Percentiles rank a stretch among this genome's conserved stretches.
Evolutionary conservation across 2,797 vertebrate genomes (phyloP).

Genomic region (Onychomys leucogaster): DNA sequence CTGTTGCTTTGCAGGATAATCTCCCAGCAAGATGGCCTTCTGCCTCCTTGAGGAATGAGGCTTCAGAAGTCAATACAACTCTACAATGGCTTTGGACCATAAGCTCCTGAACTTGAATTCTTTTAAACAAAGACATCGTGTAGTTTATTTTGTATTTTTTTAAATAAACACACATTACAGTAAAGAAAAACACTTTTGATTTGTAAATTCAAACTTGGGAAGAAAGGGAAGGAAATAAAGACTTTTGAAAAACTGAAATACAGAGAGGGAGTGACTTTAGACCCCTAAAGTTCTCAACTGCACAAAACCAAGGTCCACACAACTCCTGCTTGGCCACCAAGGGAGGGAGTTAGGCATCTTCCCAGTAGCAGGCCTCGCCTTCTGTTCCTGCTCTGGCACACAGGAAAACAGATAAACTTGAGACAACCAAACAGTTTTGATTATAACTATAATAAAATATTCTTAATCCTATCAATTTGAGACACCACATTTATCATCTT

Average conservation of each 20-base stretch:
- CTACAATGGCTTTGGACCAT: no score
- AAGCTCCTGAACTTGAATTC: no score
- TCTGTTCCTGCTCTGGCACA: constrained; percentile 36
- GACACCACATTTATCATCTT: constrained; percentile 87
- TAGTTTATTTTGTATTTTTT: constrained; percentile 87
- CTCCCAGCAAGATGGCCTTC: no score
- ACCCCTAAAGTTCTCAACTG: constrained; percentile 80
- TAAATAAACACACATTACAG: constrained; percentile 93
- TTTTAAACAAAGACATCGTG: constrained; percentile 82
- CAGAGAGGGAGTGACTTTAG: constrained; percentile 84
- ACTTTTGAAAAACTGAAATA: constrained; percentile 86
- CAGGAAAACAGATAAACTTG: constrained; percentile 65
- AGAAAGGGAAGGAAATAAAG: constrained; percentile 52
- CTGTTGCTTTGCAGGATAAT: no score
- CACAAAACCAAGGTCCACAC: constrained; percentile 79
- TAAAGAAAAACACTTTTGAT: constrained; percentile 91
- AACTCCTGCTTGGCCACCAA: constrained; percentile 69
- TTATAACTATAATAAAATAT: constrained; percentile 91
- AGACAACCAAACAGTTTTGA: constrained; percentile 83
- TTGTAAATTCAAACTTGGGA: constrained; percentile 88
- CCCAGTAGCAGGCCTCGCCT: constrained; percentile 43
- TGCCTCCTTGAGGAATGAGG: no score
- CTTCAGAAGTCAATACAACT: no score
- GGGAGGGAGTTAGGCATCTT: constrained; percentile 8
- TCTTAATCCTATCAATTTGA: constrained; percentile 88